Percentiles rank a stretch among this genome's conserved stretches.
These are phyloP conservation scores for Orius insidiosus DNA, from an alignment of 1,140 invertebrate species.

Conservation along the genomic window DNA sequence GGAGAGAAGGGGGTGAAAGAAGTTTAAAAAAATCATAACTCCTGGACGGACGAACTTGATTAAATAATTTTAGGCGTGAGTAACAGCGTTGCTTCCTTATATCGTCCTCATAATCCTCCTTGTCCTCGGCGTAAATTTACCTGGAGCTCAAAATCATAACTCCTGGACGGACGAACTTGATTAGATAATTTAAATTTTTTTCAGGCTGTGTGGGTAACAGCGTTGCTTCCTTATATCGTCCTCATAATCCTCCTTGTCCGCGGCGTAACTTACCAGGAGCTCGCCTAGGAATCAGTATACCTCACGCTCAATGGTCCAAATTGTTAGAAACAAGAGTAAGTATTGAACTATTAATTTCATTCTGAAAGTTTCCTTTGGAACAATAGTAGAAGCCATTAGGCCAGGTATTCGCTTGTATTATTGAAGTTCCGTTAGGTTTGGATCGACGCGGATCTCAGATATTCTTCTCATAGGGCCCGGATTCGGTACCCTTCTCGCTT, in stretches of 20 bases:
- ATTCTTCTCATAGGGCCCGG: constrained; percentile 95
- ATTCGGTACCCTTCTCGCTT: constrained; percentile 82
- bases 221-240: constrained; percentile 81
- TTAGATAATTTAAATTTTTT: too few relatives aligned
- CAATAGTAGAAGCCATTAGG: too few relatives aligned
- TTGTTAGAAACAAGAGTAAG: constrained; percentile 58
- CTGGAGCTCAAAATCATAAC: too few relatives aligned
- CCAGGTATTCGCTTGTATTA: too few relatives aligned
- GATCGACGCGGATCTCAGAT: constrained; percentile 97
- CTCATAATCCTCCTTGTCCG: constrained; percentile 76
- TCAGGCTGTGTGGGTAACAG: constrained; percentile 92
- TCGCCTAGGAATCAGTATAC: constrained; percentile 80
- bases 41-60: too few relatives aligned
- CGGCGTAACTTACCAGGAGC: constrained; percentile 84
- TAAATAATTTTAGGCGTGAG: too few relatives aligned
- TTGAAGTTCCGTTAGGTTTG: constrained; percentile 59
- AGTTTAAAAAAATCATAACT: too few relatives aligned
- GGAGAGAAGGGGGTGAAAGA: too few relatives aligned
- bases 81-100: constrained; percentile 88
- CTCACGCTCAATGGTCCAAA: constrained; percentile 83
- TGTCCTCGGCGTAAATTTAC: constrained; percentile 72
- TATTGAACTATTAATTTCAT: constrained; percentile 14
- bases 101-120: constrained; percentile 81
- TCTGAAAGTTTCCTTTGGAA: too few relatives aligned
- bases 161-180: too few relatives aligned